These are phyloP conservation scores for Ophthalmolycus amberensis DNA, from an alignment of 2,113 vertebrate species.

Conservation along the genomic window DNA sequence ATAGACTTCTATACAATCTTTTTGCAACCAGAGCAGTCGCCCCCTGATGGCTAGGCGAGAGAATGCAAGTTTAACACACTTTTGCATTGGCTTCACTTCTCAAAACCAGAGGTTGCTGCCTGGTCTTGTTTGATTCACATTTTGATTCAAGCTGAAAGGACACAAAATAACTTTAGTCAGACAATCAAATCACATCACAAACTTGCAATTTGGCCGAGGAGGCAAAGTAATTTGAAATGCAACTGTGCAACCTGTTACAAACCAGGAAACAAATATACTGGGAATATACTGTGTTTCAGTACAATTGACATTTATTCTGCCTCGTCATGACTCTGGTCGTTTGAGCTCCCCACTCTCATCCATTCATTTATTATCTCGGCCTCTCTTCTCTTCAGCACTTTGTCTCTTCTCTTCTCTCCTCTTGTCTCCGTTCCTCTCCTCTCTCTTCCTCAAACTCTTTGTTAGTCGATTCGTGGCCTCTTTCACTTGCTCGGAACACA, in stretches of 20 bases:
- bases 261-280: background rate
- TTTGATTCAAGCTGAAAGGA: background rate
- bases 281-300: background rate
- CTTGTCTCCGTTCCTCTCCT: slow-evolving; percentile 36
- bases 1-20: background rate
- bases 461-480: slow-evolving; percentile 90
- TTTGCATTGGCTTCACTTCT: background rate
- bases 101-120: background rate
- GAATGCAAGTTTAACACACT: background rate
- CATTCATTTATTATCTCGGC: slow-evolving; percentile 39
- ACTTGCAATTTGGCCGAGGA: background rate
- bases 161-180: background rate
- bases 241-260: background rate
- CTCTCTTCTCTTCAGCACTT: slow-evolving; percentile 19
- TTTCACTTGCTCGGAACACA: slow-evolving; percentile 84
- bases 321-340: slow-evolving; percentile 40
- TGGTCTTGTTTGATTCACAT: background rate
- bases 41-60: background rate
- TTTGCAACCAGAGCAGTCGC: background rate
- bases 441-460: slow-evolving; percentile 82
- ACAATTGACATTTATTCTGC: slow-evolving; percentile 45
- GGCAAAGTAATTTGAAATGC: background rate
- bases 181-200: background rate
- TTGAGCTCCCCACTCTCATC: slow-evolving; percentile 11
- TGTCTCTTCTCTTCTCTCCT: slow-evolving; percentile 73